Evolutionary conservation across 35 echinoderm and acorn worm genomes (phyloP), one percentile per base, ranked within the genome.

Genomic region (Heliocidaris erythrogramma): DNA sequence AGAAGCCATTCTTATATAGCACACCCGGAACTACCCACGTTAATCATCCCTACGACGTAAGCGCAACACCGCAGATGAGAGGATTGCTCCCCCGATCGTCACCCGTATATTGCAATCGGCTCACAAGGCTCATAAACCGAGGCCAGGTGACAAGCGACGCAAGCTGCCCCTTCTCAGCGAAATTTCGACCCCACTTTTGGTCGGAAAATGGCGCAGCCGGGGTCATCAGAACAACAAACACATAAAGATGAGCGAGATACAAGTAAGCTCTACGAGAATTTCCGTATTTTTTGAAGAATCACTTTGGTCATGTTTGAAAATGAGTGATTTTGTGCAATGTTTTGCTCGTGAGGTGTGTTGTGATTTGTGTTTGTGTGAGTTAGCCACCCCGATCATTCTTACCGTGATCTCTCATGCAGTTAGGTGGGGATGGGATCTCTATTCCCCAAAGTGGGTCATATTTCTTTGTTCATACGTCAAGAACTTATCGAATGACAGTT

Each of bases 391-490:
- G 29, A 92, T 59, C 49, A 24, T 32, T 59, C 16, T 48, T 92
- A 30, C 91, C 91, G 91, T 92, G 91, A 92, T 92, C 91, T 92
- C 31, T 92, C 91, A 92, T 92, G 91, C 91, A 92, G 91, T 89
- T 32, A 92, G 91, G 91, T 92, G 91, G 91, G 91, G 91, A 92
- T 50, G 91, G 91, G 91, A 92, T 92, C 91, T 92, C 48, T 92
- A 92, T 92, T 92, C 91, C 91, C 91, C 91, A 92, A 92, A 92
- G 91, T 92, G 91, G 91, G 91, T 92, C 91, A 92, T 59, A 92
- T 92, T 92, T 92, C 91, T 92, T 92, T 92, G 91, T 92, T 92
- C 91, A 92, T 92, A 92, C 91, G 91, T 92, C 91, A 92, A 92
- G 91, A 92, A 92, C 91, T 92, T 92, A 92, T 92, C 91, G 49